Evolutionary conservation across 2,797 vertebrate species (phyloP).

Genomic region (Channa striata): DNA sequence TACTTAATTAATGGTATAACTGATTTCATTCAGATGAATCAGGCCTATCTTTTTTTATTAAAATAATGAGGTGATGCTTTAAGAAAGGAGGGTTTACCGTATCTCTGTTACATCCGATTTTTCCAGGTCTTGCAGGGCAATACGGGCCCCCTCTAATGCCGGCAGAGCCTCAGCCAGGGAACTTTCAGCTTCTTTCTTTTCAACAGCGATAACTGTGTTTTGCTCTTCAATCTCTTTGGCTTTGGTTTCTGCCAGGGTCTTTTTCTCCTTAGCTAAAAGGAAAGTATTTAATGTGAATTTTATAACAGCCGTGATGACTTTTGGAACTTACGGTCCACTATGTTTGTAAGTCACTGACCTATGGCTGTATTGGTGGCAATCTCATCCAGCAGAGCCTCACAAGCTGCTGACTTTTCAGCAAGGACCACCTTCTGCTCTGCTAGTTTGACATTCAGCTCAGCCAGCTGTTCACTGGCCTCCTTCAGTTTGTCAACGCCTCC

Average conservation of each 20-base stretch:
- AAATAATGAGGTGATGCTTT: neutral
- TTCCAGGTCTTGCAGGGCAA: slow-evolving; percentile 93
- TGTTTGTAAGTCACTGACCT: slow-evolving; percentile 79
- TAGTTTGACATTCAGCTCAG: slow-evolving; percentile 91
- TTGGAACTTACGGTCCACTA: neutral
- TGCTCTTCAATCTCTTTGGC: slow-evolving; percentile 94
- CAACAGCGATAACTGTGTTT: slow-evolving; percentile 91
- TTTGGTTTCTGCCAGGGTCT: slow-evolving; percentile 91
- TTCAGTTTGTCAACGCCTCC: slow-evolving; percentile 94
- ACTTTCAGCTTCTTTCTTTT: slow-evolving; percentile 92
- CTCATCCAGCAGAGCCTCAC: slow-evolving; percentile 89
- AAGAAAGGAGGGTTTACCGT: slow-evolving; percentile 79
- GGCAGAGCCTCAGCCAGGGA: slow-evolving; percentile 93
- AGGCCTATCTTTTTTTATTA: slow-evolving; percentile 15
- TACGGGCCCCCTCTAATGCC: slow-evolving; percentile 90
- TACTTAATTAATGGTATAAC: neutral
- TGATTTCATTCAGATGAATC: neutral
- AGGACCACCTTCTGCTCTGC: slow-evolving; percentile 94
- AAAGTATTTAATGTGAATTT: neutral
- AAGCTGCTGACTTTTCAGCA: slow-evolving; percentile 91
- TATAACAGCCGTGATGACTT: slow-evolving; percentile 6
- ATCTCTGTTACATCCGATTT: slow-evolving; percentile 98
- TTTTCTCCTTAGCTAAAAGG: slow-evolving; percentile 92
- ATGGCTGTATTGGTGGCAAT: slow-evolving; percentile 89
- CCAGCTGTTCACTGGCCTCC: slow-evolving; percentile 92